Percentiles rank a stretch among this genome's conserved stretches.
phyloP scores from a whole-genome alignment of 2,888 invertebrate genomes.

The Polydrusus pterygomalis region DNA sequence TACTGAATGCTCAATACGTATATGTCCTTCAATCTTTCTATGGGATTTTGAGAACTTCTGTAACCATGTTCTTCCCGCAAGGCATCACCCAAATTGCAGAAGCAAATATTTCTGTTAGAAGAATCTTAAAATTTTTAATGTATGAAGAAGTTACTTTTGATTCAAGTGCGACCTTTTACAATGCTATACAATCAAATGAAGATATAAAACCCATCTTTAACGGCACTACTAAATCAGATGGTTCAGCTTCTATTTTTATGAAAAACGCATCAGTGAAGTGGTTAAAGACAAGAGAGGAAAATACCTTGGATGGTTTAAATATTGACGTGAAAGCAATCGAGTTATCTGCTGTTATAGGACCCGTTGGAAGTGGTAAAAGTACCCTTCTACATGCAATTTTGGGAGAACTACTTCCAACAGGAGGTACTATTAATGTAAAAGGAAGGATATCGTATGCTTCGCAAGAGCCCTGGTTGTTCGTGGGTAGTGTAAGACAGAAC shows the following conservation, averaged over 20 bases:
- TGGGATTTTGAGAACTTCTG: conserved; percentile 79
- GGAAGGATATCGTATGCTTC: conserved; percentile 86
- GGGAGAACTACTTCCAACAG: conserved; percentile 81
- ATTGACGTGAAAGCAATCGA: conserved; percentile 78
- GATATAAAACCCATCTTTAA: background rate
- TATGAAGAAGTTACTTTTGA: conserved; percentile 68
- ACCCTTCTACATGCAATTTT: conserved; percentile 75
- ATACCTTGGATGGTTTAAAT: conserved; percentile 76
- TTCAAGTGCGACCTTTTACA: conserved; percentile 49
- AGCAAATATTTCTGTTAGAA: conserved; percentile 58
- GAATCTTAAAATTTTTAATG: conserved; percentile 76
- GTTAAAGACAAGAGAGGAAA: conserved; percentile 67
- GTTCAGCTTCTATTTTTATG: conserved; percentile 50
- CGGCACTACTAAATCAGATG: background rate
- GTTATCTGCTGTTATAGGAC: conserved; percentile 75
- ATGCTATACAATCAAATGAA: conserved; percentile 38
- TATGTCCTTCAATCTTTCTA: conserved; percentile 86
- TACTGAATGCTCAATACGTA: conserved; percentile 77
- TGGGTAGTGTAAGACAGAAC: conserved; percentile 89
- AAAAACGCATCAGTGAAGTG: conserved; percentile 80
- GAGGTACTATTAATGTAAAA: conserved; percentile 79
- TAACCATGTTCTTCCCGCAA: conserved; percentile 79
- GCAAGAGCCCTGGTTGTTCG: conserved; percentile 90
- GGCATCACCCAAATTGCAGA: conserved; percentile 83
- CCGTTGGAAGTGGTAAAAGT: conserved; percentile 80